Evolutionary conservation across 2,888 invertebrate species (phyloP).

Genomic region (Ashinkailepas kermadecensis): DNA sequence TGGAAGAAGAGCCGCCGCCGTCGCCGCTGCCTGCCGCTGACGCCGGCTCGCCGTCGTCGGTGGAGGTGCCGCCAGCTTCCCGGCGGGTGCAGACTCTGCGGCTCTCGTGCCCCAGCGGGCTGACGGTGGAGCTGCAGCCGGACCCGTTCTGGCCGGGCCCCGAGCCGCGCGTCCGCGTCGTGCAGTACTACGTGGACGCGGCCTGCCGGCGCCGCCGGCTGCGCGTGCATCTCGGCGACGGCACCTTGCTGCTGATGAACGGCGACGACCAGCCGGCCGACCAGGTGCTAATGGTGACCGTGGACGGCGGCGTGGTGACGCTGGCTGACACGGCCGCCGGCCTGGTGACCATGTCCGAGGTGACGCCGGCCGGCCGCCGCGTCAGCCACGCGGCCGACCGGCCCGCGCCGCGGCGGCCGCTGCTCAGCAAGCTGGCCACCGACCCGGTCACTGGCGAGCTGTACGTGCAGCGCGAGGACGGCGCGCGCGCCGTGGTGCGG

Average conservation of each 20-base stretch:
- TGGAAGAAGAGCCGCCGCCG: neutral
- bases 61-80: neutral
- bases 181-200: constrained; percentile 9
- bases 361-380: neutral
- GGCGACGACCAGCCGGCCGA: neutral
- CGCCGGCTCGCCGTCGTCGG: neutral
- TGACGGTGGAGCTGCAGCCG: constrained; percentile 21
- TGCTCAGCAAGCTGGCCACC: constrained; percentile 12
- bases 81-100: constrained; percentile 1
- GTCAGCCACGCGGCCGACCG: neutral
- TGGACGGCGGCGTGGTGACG: neutral
- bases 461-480: constrained; percentile 22
- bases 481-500: constrained; percentile 8
- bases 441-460: constrained; percentile 20
- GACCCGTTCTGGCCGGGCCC: constrained; percentile 9
- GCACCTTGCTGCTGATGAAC: neutral
- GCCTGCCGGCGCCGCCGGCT: neutral
- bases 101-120: constrained; percentile 10
- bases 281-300: neutral
- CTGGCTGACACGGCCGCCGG: neutral
- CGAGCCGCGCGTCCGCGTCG: constrained; percentile 9
- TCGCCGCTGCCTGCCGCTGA: neutral
- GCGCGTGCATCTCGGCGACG: constrained; percentile 2
- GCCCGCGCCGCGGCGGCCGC: neutral
- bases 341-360: neutral